phyloP scores from a whole-genome alignment of 2,797 vertebrate genomes.

The Morelia viridis region DNA sequence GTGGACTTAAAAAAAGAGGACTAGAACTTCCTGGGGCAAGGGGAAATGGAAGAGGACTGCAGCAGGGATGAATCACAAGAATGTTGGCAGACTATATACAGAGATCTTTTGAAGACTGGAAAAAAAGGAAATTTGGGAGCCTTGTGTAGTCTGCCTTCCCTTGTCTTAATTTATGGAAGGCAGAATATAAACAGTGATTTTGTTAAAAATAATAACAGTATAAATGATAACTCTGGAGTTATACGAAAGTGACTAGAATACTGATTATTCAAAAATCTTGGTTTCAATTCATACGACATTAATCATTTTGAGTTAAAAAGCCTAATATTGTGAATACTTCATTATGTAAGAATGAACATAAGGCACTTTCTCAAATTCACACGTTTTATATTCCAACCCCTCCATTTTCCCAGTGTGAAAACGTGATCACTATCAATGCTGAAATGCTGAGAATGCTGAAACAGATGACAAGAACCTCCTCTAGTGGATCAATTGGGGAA shows the following conservation, averaged over 20 bases:
- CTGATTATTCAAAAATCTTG: not conserved
- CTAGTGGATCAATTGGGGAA: too few relatives aligned
- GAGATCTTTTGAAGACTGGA: too few relatives aligned
- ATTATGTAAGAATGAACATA: not conserved
- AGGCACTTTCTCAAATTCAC: too few relatives aligned
- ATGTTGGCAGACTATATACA: not conserved
- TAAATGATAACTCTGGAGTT: not conserved
- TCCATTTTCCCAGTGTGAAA: too few relatives aligned
- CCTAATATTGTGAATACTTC: not conserved
- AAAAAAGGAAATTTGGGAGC: too few relatives aligned
- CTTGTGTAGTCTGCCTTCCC: too few relatives aligned
- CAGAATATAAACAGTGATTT: not conserved
- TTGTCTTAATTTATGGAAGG: too few relatives aligned
- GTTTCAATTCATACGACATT: not conserved
- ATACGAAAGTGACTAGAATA: not conserved
- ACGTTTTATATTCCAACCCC: too few relatives aligned
- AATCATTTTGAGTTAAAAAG: not conserved
- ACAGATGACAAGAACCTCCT: too few relatives aligned
- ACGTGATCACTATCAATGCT: too few relatives aligned
- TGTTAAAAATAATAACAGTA: not conserved
- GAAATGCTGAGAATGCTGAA: too few relatives aligned
- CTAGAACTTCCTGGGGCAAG: too few relatives aligned
- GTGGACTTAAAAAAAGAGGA: not conserved
- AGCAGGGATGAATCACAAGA: not conserved
- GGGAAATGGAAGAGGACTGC: not conserved